Base-by-base conservation (phyloP, 2,888 invertebrate species). In the Brachypalpus laphriformis region DNA sequence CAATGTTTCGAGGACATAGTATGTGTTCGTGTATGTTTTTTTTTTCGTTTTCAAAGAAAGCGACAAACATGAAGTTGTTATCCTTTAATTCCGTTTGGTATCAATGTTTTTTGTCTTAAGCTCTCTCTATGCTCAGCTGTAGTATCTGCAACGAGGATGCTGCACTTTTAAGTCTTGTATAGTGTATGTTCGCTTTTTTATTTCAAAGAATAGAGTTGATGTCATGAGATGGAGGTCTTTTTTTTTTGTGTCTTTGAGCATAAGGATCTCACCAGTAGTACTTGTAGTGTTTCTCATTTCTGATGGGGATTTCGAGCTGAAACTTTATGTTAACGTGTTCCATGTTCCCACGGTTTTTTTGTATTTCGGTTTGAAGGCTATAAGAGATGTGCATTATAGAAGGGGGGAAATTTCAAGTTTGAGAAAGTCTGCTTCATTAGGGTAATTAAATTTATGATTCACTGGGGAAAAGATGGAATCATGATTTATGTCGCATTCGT, bases 1-100 rank as follows among this genome's bases (percentile, higher is more conserved):
- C 54, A 72, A 68, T 72, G 72, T 68, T 72, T 56, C 56, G n/a
- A 31, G 34, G 31, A 54, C 34, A 61, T 28, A 56, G 18, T 45
- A 9, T 66, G 28, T 42, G 37, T 40, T 3, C n/a, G 20, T 56
- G 28, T 20, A 7, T 16, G 40, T n/a, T 4, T 57, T 34, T 40
- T 31, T 40, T 68, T 40, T 49, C 28, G 22, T 31, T 56, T 66
- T 82, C 45, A 54, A 56, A 68, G 78, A 70, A 68, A 70, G 49
- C 80, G 68, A 70, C 68, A 83, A 75, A 80, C 80, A 83, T 74
- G 74, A 70, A 80, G 70, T 80, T 83, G 74, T 78, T 83, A 83
- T 83, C 83, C 83, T 70, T 80, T 83, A 83, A 83, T 83, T 83
- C 83, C 83, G 51, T 83, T 74, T 74, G 80, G 70, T 80, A 83